Evolutionary conservation across 2,797 vertebrate species (phyloP).

Genomic region (Telmatherina bonti): DNA sequence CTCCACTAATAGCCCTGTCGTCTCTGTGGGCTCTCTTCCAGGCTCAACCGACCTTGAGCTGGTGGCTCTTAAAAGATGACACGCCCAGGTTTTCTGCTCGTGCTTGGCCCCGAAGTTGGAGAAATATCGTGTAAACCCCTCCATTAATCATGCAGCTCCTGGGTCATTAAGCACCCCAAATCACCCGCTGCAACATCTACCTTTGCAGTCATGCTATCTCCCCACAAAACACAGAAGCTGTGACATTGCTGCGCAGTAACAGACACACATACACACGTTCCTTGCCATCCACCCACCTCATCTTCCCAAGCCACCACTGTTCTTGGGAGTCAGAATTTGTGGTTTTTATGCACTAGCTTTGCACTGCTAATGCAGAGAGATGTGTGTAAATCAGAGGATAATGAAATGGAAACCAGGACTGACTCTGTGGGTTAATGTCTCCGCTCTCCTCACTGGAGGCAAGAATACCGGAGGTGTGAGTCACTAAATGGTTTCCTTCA

Average conservation of each 20-base stretch:
- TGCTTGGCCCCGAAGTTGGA: constrained; percentile 45
- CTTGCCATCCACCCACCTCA: neutral
- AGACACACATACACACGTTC: constrained; percentile 11
- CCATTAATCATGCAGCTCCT: constrained; percentile 74
- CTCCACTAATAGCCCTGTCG: constrained; percentile 74
- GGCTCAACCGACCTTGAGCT: constrained; percentile 73
- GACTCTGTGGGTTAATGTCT: constrained; percentile 18
- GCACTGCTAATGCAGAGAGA: constrained; percentile 44
- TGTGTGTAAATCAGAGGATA: constrained; percentile 60
- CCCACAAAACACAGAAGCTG: constrained; percentile 60
- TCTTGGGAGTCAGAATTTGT: constrained; percentile 36
- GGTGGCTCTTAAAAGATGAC: constrained; percentile 69
- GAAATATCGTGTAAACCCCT: constrained; percentile 66
- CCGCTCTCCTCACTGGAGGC: constrained; percentile 24
- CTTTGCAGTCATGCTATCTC: constrained; percentile 54
- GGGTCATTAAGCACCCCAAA: constrained; percentile 71
- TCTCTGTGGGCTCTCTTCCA: constrained; percentile 70
- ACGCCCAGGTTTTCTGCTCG: constrained; percentile 39
- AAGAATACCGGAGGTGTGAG: constrained; percentile 32
- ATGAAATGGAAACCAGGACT: constrained; percentile 40
- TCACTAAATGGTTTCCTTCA: constrained; percentile 27
- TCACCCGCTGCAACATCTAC: constrained; percentile 66
- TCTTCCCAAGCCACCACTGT: constrained; percentile 16
- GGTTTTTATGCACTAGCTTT: constrained; percentile 25
- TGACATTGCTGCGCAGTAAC: constrained; percentile 69